Percentiles rank a stretch among this genome's conserved stretches.
Evolutionary conservation across 2,113 vertebrate genomes (phyloP).

Genomic region (Capra hircus): DNA sequence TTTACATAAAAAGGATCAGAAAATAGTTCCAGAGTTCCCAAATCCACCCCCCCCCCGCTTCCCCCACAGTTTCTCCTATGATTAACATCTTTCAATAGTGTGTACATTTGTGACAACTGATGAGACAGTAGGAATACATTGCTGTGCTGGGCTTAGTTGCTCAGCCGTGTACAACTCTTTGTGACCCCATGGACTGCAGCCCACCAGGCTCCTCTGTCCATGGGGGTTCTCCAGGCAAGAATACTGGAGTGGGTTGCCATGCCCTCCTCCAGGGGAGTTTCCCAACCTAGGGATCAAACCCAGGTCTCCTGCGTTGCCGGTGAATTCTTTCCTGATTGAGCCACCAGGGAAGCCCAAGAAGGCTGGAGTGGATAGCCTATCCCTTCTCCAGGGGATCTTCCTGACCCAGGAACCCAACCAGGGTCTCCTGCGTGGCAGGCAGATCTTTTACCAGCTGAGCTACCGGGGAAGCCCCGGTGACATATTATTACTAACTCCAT

Average conservation of each 20-base stretch:
- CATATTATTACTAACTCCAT: too few species aligned
- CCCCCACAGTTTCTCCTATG: not conserved
- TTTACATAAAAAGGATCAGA: not conserved
- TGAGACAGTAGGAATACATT: accelerated
- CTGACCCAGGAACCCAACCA: not conserved
- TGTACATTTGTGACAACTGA: not conserved
- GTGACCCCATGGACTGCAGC: not conserved
- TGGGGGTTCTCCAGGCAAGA: not conserved
- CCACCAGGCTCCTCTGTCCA: not conserved
- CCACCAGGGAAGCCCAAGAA: not conserved
- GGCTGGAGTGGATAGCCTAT: not conserved
- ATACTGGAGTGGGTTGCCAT: not conserved
- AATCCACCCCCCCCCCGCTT: accelerated
- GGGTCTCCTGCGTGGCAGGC: not conserved
- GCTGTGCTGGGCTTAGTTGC: not conserved
- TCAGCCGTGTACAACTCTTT: accelerated
- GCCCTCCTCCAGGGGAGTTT: not conserved
- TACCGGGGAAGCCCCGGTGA: not conserved
- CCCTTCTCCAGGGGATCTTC: not conserved
- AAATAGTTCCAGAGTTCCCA: not conserved
- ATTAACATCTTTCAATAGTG: not conserved
- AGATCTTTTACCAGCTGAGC: not conserved
- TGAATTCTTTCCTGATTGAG: not conserved
- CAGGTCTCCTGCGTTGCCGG: not conserved
- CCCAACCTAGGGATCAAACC: not conserved